A percentile compares a stretch with the other conserved stretches of the same genome.
Evolutionary conservation across 2,113 vertebrate genomes (phyloP).

Genomic region (Phaethon lepturus): DNA sequence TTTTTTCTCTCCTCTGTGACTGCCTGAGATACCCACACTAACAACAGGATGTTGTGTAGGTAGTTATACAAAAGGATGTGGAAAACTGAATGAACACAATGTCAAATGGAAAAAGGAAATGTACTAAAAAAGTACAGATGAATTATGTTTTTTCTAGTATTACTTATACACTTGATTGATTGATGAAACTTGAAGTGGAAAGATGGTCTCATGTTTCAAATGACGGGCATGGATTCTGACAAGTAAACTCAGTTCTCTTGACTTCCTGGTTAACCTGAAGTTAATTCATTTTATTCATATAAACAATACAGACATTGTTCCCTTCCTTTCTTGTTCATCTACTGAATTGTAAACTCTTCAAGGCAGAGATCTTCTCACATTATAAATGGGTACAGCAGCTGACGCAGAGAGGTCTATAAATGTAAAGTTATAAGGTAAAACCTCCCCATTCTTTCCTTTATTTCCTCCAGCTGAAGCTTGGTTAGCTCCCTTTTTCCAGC

Average conservation of each 20-base stretch:
- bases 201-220: neutral
- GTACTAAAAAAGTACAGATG: neutral
- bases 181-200: neutral
- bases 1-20: neutral
- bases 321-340: neutral
- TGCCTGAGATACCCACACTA: neutral
- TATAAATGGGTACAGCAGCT: neutral
- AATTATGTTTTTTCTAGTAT: neutral
- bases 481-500: neutral
- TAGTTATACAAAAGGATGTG: neutral
- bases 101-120: neutral
- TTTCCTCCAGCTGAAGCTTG: neutral
- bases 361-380: neutral
- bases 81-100: neutral
- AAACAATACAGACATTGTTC: neutral
- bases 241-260: neutral
- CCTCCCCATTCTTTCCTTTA: neutral
- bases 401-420: neutral
- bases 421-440: neutral
- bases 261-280: neutral
- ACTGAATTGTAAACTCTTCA: neutral
- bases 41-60: neutral
- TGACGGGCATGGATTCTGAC: neutral
- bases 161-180: neutral
- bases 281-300: neutral